A percentile compares a stretch with the other conserved stretches of the same genome.
Evolutionary conservation across 2,888 invertebrate genomes (phyloP).

Genomic region (Stegana nigrithorax): DNA sequence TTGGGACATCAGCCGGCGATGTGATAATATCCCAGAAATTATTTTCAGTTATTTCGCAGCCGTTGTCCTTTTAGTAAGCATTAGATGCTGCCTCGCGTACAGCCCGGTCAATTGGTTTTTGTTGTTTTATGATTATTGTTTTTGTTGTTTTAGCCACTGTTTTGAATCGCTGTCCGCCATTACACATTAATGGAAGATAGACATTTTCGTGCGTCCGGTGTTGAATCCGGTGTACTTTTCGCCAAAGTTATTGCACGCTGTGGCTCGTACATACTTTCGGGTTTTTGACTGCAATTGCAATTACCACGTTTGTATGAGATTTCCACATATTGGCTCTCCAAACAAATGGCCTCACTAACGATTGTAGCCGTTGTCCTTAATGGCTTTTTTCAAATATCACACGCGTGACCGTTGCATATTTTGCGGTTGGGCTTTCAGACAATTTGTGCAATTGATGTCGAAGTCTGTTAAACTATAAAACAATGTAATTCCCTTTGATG

Average conservation of each 20-base stretch:
- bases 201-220: slow-evolving; percentile 36
- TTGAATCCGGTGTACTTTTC: slow-evolving; percentile 23
- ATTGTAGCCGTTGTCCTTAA: slow-evolving; percentile 55
- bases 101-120: slow-evolving; percentile 37
- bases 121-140: slow-evolving; percentile 57
- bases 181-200: slow-evolving; percentile 56
- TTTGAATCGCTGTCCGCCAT: slow-evolving; percentile 29
- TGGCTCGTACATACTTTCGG: slow-evolving; percentile 38
- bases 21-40: slow-evolving; percentile 57
- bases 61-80: slow-evolving; percentile 25
- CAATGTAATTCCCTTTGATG: too few species aligned
- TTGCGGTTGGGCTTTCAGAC: slow-evolving; percentile 17
- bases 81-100: slow-evolving; percentile 26
- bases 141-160: slow-evolving; percentile 34
- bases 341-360: slow-evolving; percentile 59
- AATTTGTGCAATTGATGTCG: background rate
- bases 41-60: slow-evolving; percentile 45
- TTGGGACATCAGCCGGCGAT: slow-evolving; percentile 56
- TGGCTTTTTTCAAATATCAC: slow-evolving; percentile 46
- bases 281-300: slow-evolving; percentile 50
- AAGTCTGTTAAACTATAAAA: too few species aligned
- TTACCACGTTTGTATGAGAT: slow-evolving; percentile 40
- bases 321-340: slow-evolving; percentile 46
- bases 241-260: slow-evolving; percentile 49
- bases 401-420: slow-evolving; percentile 30